phyloP scores from a whole-genome alignment of 2,888 invertebrate species.

The Artemia sp. region DNA sequence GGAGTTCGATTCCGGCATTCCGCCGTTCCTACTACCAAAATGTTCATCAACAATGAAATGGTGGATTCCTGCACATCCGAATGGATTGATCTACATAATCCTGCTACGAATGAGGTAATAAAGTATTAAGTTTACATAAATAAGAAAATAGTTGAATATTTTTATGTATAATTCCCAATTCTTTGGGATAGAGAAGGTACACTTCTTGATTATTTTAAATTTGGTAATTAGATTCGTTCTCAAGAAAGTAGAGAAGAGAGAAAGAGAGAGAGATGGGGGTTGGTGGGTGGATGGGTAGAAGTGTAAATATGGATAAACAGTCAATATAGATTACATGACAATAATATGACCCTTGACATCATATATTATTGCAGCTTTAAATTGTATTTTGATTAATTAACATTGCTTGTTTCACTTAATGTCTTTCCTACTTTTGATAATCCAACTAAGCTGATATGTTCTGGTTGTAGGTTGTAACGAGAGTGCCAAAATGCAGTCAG shows the following conservation, averaged over 20 bases:
- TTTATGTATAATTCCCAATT: neutral
- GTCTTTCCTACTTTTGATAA: too few relatives aligned
- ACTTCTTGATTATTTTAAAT: too few relatives aligned
- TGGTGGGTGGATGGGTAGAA: too few relatives aligned
- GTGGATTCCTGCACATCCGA: conserved; percentile 75
- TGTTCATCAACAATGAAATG: conserved; percentile 88
- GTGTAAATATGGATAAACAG: neutral
- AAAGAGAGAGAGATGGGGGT: too few relatives aligned
- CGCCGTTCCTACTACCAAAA: conserved; percentile 56
- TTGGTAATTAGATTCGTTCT: too few relatives aligned
- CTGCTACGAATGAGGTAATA: conserved; percentile 65
- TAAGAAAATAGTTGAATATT: neutral
- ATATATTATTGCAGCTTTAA: too few relatives aligned
- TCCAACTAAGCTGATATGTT: too few relatives aligned
- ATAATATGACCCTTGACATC: neutral
- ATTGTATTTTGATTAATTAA: too few relatives aligned
- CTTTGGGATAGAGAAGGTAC: neutral
- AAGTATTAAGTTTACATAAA: neutral
- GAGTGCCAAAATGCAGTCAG: conserved; percentile 76
- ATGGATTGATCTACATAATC: conserved; percentile 90
- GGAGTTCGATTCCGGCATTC: conserved; percentile 25
- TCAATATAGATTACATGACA: neutral
- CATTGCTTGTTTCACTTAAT: too few relatives aligned
- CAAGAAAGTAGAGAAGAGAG: too few relatives aligned
- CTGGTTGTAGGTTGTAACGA: conserved; percentile 37